A percentile compares a stretch with the other conserved stretches of the same genome.
Evolutionary conservation across 1,140 invertebrate genomes (phyloP).

Genomic region (Pseudoatta argentina): DNA sequence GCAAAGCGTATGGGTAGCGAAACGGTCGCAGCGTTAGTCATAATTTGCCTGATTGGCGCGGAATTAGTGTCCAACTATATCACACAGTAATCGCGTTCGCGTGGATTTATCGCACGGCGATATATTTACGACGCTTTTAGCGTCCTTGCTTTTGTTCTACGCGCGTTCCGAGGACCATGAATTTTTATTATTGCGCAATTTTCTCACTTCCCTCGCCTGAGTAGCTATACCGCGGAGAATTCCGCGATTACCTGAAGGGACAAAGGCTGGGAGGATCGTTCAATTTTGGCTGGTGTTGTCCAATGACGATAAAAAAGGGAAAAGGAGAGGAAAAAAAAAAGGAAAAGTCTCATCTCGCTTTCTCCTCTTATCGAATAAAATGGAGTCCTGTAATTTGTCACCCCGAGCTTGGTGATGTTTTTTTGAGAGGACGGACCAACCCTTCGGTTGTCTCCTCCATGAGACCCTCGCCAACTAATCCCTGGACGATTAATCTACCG

Average conservation of each 20-base stretch:
- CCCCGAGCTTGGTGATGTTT: slow-evolving; percentile 62
- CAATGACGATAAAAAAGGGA: slow-evolving; percentile 51
- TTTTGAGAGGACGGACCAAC: slow-evolving; percentile 56
- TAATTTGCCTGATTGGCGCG: slow-evolving; percentile 58
- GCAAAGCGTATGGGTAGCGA: not conserved
- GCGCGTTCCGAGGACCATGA: slow-evolving; percentile 29
- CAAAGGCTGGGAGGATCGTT: slow-evolving; percentile 31
- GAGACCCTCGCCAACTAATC: slow-evolving; percentile 63
- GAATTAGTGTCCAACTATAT: slow-evolving; percentile 59
- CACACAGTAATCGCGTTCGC: slow-evolving; percentile 49
- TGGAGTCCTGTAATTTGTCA: slow-evolving; percentile 70
- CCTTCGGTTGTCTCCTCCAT: slow-evolving; percentile 65
- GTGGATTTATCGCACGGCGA: slow-evolving; percentile 29
- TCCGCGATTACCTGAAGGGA: not conserved
- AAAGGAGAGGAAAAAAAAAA: not conserved
- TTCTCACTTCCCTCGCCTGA: not conserved
- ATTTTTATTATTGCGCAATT: slow-evolving; percentile 54
- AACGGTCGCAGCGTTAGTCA: slow-evolving; percentile 34
- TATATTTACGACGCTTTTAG: slow-evolving; percentile 66
- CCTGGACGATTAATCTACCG: slow-evolving; percentile 70
- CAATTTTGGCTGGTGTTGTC: slow-evolving; percentile 50
- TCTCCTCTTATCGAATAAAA: slow-evolving; percentile 63
- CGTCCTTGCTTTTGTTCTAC: slow-evolving; percentile 28
- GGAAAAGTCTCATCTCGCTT: slow-evolving; percentile 43
- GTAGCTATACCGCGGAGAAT: not conserved